These are phyloP conservation scores for Clangula hyemalis DNA, from an alignment of 2,797 vertebrate genomes.

Conservation along the genomic window DNA sequence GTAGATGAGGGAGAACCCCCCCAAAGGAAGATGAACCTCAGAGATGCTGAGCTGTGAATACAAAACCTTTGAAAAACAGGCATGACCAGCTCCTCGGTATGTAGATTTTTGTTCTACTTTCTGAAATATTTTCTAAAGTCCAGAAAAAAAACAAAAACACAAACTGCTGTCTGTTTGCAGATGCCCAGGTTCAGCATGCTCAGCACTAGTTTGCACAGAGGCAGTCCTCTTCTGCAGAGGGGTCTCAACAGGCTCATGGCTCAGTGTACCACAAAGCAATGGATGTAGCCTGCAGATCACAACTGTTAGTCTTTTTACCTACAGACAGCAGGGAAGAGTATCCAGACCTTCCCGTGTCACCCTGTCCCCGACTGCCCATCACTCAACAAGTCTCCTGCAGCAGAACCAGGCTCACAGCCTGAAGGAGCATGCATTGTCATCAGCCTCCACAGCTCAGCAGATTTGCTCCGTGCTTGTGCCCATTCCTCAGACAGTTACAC, in stretches of 20 bases:
- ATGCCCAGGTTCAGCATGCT: accelerated
- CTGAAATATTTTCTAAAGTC: neutral
- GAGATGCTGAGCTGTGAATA: neutral
- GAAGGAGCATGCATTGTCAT: neutral
- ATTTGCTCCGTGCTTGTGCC: neutral
- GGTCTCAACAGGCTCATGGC: accelerated
- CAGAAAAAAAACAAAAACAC: neutral
- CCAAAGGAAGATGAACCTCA: neutral
- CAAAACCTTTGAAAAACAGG: neutral
- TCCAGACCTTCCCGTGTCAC: neutral
- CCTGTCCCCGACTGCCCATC: accelerated
- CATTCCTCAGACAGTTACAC: neutral
- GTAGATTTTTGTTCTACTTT: neutral
- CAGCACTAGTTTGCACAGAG: neutral
- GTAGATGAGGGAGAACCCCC: neutral
- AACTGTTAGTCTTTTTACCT: neutral
- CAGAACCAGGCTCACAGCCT: neutral
- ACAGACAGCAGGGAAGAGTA: neutral
- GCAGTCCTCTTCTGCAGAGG: neutral
- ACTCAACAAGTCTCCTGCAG: neutral
- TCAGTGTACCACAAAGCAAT: accelerated
- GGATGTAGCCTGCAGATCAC: accelerated
- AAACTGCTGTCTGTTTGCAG: neutral
- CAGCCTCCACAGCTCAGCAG: neutral
- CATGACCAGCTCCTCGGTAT: neutral